Conservation (phyloP, 2,113 vertebrate genomes). For the Tachuris rubrigastra region DNA sequence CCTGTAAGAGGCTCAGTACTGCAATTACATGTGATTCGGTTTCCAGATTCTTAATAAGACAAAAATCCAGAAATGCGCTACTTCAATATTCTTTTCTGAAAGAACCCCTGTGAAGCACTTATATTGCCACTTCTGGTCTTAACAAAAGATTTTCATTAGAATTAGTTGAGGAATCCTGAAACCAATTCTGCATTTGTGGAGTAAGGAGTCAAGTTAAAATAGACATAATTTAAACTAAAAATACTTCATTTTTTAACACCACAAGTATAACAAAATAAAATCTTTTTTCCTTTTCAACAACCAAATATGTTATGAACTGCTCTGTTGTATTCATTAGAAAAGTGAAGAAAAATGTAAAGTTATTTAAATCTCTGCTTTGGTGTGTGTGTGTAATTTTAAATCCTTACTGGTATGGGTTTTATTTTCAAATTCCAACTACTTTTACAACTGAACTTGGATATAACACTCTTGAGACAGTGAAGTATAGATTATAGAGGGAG, state of each 20-base stretch:
- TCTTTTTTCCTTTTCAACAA: not conserved
- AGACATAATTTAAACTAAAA: not conserved
- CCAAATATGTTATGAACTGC: not conserved
- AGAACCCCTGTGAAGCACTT: not conserved
- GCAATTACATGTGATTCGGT: rapidly evolving
- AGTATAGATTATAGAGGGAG: not conserved
- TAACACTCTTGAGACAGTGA: not conserved
- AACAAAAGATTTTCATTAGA: not conserved
- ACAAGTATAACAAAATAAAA: not conserved
- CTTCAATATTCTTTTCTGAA: not conserved
- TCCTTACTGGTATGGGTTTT: not conserved
- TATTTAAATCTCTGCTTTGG: not conserved
- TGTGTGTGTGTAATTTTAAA: not conserved
- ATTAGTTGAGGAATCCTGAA: not conserved
- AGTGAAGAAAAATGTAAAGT: not conserved
- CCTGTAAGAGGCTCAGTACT: not conserved
- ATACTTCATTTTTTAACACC: not conserved
- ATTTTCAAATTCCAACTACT: not conserved
- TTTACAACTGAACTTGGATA: not conserved
- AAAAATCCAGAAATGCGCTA: not conserved
- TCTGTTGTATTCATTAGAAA: not conserved
- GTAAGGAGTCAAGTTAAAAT: not conserved
- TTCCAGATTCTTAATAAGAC: not conserved
- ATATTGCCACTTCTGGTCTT: not conserved
- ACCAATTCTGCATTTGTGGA: not conserved